phyloP scores from a whole-genome alignment of 2,888 invertebrate genomes.

The Lithophane leautieri region DNA sequence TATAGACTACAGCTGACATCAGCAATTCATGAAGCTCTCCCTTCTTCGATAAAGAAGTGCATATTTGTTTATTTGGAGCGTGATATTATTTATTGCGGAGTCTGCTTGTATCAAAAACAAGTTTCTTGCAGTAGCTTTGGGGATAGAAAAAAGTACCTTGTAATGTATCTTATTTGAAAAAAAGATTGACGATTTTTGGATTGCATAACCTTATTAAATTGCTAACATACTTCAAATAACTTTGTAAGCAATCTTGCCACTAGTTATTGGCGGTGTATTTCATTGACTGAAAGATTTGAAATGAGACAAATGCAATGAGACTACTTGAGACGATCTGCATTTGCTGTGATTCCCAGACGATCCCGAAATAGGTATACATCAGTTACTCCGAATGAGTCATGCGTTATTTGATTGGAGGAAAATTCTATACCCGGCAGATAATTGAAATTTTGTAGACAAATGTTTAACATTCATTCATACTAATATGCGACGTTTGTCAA shows the following conservation, averaged over 20 bases:
- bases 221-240: constrained; percentile 28
- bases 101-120: constrained; percentile 65
- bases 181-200: constrained; percentile 22
- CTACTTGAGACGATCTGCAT: constrained; percentile 73
- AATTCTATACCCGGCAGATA: constrained; percentile 59
- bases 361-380: constrained; percentile 82
- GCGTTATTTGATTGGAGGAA: constrained; percentile 64
- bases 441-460: constrained; percentile 54
- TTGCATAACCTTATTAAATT: constrained; percentile 6
- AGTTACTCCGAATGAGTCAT: constrained; percentile 79
- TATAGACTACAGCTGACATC: constrained; percentile 80
- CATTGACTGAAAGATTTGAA: constrained; percentile 72
- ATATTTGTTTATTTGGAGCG: constrained; percentile 75
- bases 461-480: constrained; percentile 35
- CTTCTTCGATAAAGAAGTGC: constrained; percentile 71
- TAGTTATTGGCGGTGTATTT: constrained; percentile 18
- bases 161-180: constrained; percentile 6
- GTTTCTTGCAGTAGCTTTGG: constrained; percentile 38
- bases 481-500: constrained; percentile 18
- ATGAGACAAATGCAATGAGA: constrained; percentile 73
- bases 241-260: constrained; percentile 13
- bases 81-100: constrained; percentile 74
- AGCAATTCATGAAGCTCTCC: constrained; percentile 83
- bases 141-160: background rate
- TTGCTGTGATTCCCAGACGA: constrained; percentile 84